Conservation (phyloP, 2,113 vertebrate species). For the Mola mola region DNA sequence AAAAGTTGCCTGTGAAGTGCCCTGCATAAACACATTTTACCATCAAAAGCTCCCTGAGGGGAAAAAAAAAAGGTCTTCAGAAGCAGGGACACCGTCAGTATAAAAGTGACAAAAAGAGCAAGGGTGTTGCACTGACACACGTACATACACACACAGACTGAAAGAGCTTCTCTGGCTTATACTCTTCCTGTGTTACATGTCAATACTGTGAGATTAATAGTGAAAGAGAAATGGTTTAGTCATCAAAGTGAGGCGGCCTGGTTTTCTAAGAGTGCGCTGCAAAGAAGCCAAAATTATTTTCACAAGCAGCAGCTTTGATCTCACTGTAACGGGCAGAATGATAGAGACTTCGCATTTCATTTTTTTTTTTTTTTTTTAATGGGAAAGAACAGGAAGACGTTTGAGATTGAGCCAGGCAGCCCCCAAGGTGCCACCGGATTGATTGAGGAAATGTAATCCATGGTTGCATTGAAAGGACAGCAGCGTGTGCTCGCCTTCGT, state of each 20-base stretch:
- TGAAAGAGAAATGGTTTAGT: slow-evolving; percentile 55
- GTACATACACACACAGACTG: slow-evolving; percentile 15
- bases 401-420: slow-evolving; percentile 17
- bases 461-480: slow-evolving; percentile 32
- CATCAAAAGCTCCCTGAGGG: not conserved
- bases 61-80: slow-evolving; percentile 11
- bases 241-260: slow-evolving; percentile 58
- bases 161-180: slow-evolving; percentile 11
- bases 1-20: slow-evolving; percentile 47
- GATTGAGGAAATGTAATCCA: slow-evolving; percentile 44
- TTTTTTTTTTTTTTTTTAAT: slow-evolving; percentile 30
- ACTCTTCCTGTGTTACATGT: slow-evolving; percentile 44
- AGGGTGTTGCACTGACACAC: too few relatives aligned
- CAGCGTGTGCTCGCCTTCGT: not conserved
- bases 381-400: slow-evolving; percentile 21
- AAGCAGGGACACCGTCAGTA: slow-evolving; percentile 15
- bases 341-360: slow-evolving; percentile 48
- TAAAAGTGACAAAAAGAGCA: slow-evolving; percentile 14
- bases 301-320: slow-evolving; percentile 62
- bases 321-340: slow-evolving; percentile 46
- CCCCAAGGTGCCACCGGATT: slow-evolving; percentile 20
- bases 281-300: slow-evolving; percentile 54
- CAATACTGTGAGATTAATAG: slow-evolving; percentile 58
- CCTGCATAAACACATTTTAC: slow-evolving; percentile 16
- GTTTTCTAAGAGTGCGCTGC: slow-evolving; percentile 36